Conservation (phyloP, 2,797 vertebrate genomes). For the Sebastes iracundus region DNA sequence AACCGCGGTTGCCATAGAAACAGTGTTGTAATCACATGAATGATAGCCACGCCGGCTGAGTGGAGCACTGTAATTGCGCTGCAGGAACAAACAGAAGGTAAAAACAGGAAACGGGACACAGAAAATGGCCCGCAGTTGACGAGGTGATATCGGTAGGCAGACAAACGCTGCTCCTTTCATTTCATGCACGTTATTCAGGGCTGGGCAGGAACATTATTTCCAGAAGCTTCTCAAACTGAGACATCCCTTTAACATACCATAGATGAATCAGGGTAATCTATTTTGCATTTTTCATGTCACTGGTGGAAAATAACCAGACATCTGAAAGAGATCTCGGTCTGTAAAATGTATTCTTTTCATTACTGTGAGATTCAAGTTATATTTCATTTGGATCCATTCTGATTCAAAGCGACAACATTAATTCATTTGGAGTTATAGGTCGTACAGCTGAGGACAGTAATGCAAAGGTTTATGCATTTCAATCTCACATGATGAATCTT, state of each 20-base stretch:
- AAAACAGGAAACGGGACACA: slow-evolving; percentile 46
- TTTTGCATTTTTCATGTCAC: slow-evolving; percentile 18
- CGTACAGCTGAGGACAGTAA: slow-evolving; percentile 13
- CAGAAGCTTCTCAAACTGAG: not conserved
- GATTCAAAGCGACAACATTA: slow-evolving; percentile 35
- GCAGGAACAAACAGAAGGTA: slow-evolving; percentile 59
- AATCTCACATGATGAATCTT: slow-evolving; percentile 64
- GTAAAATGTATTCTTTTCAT: slow-evolving; percentile 17
- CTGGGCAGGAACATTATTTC: slow-evolving; percentile 7
- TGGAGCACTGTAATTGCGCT: slow-evolving; percentile 63
- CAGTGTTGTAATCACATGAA: slow-evolving; percentile 69
- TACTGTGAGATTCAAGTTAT: slow-evolving; percentile 2
- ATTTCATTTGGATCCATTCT: slow-evolving; percentile 39
- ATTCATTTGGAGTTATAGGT: slow-evolving; percentile 41
- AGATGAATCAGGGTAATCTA: slow-evolving; percentile 8
- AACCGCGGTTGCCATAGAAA: slow-evolving; percentile 68
- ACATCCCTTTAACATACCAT: not conserved
- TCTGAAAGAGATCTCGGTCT: not conserved
- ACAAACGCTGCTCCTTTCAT: slow-evolving; percentile 24
- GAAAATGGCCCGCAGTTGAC: slow-evolving; percentile 57
- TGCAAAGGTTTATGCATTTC: slow-evolving; percentile 62
- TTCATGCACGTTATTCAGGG: slow-evolving; percentile 37
- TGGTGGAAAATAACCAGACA: slow-evolving; percentile 7
- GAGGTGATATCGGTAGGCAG: slow-evolving; percentile 36
- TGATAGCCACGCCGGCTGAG: slow-evolving; percentile 54